phyloP scores from a whole-genome alignment of 2,888 invertebrate genomes.

The Corythucha ciliata region DNA sequence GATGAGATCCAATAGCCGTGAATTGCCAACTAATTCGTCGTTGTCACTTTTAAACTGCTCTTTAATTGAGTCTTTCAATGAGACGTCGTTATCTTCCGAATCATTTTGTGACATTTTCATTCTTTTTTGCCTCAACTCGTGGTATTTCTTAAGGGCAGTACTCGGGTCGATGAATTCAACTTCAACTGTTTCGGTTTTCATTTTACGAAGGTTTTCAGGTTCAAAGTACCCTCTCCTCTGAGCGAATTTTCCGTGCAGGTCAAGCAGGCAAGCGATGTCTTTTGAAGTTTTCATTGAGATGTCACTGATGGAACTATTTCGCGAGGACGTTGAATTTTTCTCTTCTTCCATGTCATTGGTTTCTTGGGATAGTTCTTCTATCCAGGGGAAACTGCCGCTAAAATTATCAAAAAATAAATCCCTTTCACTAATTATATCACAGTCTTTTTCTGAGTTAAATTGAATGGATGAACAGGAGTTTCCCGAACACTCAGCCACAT shows the following conservation, averaged over 20 bases:
- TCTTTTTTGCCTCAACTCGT: constrained; percentile 25
- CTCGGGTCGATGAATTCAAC: constrained; percentile 27
- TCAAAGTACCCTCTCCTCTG: constrained; percentile 41
- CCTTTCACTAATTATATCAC: too few relatives aligned
- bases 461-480: constrained; percentile 21
- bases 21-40: constrained; percentile 29
- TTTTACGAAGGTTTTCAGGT: constrained; percentile 15
- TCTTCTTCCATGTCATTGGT: too few relatives aligned
- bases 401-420: too few relatives aligned
- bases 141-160: constrained; percentile 34
- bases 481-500: constrained; percentile 22
- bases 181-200: not conserved
- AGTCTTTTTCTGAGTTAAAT: constrained; percentile 13
- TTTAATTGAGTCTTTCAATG: constrained; percentile 6
- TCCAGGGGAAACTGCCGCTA: too few relatives aligned
- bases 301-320: too few relatives aligned
- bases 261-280: constrained; percentile 44
- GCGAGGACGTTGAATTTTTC: not conserved
- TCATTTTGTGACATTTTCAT: constrained; percentile 17
- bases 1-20: constrained; percentile 53
- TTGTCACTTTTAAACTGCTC: constrained; percentile 14
- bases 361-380: too few relatives aligned
- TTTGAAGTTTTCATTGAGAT: constrained; percentile 49
- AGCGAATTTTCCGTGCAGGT: constrained; percentile 60
- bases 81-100: not conserved